Base-by-base conservation (phyloP, 2,797 vertebrate genomes). In the Champsocephalus gunnari region DNA sequence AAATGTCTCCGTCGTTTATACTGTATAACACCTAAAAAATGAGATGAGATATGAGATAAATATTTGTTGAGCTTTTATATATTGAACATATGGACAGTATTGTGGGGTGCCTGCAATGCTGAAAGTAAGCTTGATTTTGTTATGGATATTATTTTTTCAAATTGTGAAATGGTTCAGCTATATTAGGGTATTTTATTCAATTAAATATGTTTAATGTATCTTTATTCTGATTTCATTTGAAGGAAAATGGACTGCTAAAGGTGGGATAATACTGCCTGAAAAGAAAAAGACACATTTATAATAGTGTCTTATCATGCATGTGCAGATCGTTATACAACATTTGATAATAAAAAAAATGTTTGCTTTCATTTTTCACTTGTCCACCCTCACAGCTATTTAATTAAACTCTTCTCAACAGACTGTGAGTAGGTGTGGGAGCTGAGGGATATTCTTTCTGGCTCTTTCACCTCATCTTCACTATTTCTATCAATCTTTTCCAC, bases 381-480 rank as follows among this genome's bases (percentile, higher is more conserved):
- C 63, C 48, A 66, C 38, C 41, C 65, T 77, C 41, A 56, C 56
- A 77, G n/a, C 75, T 78, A 74, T 78, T 71, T 77, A 66, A 82
- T 80, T 67, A 75, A 72, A 84, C 28, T 60, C 66, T 32, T 65
- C 74, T 53, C 68, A 63, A 53, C 69, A 83, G 77, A 75, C 65
- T 59, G 48, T 74, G 84, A 71, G 73, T 67, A 62, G 70, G 68
- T 66, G 73, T 58, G 28, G 38, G 14, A 60, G 75, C 44, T 67
- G 57, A 77, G 12, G 49, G 8, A 70, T 54, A 54, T 19, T 55
- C 44, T 64, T 10, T 21, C 16, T 19, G 51, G 38, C 12, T 60
- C 9, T 58, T 66, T 44, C 49, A 66, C 24, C 21, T 41, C 54
- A 45, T 71, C 13, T 64, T 67, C 11, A 17, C 17, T 70, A 14